Conservation (phyloP, 2,888 invertebrate genomes). For the Julus scandinavius region DNA sequence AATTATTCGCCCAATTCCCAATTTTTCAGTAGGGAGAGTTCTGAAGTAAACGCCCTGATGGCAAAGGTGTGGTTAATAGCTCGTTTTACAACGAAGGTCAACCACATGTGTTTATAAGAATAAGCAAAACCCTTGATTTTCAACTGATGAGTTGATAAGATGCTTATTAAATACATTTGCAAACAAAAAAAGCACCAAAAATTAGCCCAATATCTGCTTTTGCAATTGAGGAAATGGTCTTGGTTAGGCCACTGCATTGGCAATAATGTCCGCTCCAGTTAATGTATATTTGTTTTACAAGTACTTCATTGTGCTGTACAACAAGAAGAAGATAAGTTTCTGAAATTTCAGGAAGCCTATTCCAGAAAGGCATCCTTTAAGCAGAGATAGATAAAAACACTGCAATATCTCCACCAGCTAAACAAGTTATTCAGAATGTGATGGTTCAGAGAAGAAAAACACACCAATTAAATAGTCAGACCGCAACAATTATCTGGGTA, state of each 20-base stretch:
- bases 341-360: background rate
- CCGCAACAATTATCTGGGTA: too few relatives aligned
- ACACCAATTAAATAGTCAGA: background rate
- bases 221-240: background rate
- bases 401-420: background rate
- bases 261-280: background rate
- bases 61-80: constrained; percentile 23
- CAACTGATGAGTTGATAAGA: background rate
- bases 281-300: background rate
- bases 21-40: background rate
- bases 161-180: background rate
- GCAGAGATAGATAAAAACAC: background rate
- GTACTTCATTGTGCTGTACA: background rate
- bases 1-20: constrained; percentile 10
- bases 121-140: background rate
- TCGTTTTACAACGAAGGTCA: constrained; percentile 3
- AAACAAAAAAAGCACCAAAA: background rate
- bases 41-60: background rate
- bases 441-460: background rate
- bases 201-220: background rate
- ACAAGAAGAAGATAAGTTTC: background rate
- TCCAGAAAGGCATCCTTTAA: background rate
- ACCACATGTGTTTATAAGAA: background rate
- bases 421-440: background rate
- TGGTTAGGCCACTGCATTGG: background rate